phyloP scores from a whole-genome alignment of 1,140 invertebrate species.

The Gryon sp. region DNA sequence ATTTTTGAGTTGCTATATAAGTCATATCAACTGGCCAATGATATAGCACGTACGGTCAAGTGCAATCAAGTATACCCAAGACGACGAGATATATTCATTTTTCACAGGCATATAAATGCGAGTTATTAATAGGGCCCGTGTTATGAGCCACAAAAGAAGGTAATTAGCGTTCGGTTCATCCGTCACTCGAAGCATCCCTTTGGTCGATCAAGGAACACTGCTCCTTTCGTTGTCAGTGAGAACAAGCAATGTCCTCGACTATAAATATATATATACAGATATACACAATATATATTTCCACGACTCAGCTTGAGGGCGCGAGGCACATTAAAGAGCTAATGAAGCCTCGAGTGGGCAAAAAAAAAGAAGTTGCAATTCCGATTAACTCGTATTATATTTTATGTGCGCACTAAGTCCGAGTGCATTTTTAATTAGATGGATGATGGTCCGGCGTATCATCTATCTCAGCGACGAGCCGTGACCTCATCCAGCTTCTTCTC shows the following conservation, averaged over 20 bases:
- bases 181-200: slow-evolving; percentile 71
- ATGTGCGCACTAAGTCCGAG: slow-evolving; percentile 36
- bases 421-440: slow-evolving; percentile 72
- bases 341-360: slow-evolving; percentile 64
- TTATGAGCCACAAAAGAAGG: slow-evolving; percentile 73
- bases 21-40: slow-evolving; percentile 26
- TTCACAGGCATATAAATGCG: slow-evolving; percentile 74
- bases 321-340: slow-evolving; percentile 75
- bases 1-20: slow-evolving; percentile 12
- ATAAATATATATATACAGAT: no score
- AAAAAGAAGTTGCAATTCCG: slow-evolving; percentile 62
- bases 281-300: no score
- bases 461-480: slow-evolving; percentile 60
- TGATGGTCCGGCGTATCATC: slow-evolving; percentile 58
- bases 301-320: slow-evolving; percentile 60
- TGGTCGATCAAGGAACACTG: slow-evolving; percentile 46
- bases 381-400: slow-evolving; percentile 72
- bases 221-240: slow-evolving; percentile 49
- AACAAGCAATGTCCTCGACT: slow-evolving; percentile 61
- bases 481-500: slow-evolving; percentile 51
- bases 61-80: slow-evolving; percentile 54
- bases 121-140: slow-evolving; percentile 75
- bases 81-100: slow-evolving; percentile 70
- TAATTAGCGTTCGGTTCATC: slow-evolving; percentile 77
- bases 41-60: slow-evolving; percentile 49